Base-by-base conservation (phyloP, 2,797 vertebrate genomes). In the Borostomias antarcticus region DNA sequence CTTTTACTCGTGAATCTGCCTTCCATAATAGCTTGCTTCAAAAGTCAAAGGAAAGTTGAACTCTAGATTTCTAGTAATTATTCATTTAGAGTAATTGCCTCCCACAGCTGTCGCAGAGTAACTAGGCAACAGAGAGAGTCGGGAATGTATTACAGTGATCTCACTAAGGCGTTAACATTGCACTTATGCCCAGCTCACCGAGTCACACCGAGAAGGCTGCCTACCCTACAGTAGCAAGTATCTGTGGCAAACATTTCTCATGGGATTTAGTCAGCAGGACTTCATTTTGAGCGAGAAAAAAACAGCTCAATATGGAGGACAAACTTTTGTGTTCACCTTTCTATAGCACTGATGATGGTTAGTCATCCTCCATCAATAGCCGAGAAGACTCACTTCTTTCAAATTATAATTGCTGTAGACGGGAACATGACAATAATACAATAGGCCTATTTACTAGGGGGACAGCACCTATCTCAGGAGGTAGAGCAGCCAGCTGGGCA, bases 61-160 rank as follows among this genome's bases (percentile, higher is more conserved):
- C 29, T 32, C 10, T 25, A 51, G 5, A 53, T 25, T 52, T 37
- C 30, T 56, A 25, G 10, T 69, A 35, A 78, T 73, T 69, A 68
- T 62, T 48, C n/a, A 62, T 21, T 62, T 32, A 30, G n/a, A 21
- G 26, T 13, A 26, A 5, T 30, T 32, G 13, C 52, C 26, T n/a
- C 17, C n/a, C 6, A 4, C 2, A 62, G 52, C 28, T 48, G 35
- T 13, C 43, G 19, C n/a, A 1, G 15, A n/a, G 11, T 64, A 40
- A 52, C 33, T n/a, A 40, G 40, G 28, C 29, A 51, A 25, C 50
- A 43, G 25, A 37, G 33, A 23, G 4, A 25, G 56, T 9, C 19
- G 3, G 10, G 33, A 58, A 11, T 25, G 21, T 37, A 5, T 15
- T 40, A 25, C 35, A 58, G 33, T n/a, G n/a, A n/a, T n/a, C n/a